Evolutionary conservation across 2,797 vertebrate genomes (phyloP).

Genomic region (Tenualosa ilisha): DNA sequence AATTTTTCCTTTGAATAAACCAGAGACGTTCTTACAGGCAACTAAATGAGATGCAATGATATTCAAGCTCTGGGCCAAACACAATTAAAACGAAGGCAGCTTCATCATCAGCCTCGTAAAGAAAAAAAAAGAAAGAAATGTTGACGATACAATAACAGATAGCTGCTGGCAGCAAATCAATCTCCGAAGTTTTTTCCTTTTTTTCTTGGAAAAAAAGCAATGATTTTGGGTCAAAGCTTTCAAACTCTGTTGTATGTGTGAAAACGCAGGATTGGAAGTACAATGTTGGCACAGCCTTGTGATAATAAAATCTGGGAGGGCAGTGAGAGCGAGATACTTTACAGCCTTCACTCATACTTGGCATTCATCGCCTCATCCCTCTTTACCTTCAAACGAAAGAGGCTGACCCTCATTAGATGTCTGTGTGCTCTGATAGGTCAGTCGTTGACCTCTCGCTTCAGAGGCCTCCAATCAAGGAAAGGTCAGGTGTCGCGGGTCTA

Average conservation of each 20-base stretch:
- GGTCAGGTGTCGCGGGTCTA: not conserved
- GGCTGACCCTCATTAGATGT: not conserved
- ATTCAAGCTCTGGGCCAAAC: slow-evolving; percentile 46
- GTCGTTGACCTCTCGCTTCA: not conserved
- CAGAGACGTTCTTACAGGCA: slow-evolving; percentile 19
- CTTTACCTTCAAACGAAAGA: not conserved
- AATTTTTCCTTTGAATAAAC: slow-evolving; percentile 37
- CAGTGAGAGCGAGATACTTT: not conserved
- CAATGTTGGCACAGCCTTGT: not conserved
- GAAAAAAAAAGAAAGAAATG: slow-evolving; percentile 29
- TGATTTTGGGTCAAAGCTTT: not conserved
- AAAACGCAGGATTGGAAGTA: not conserved
- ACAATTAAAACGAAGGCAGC: slow-evolving; percentile 41
- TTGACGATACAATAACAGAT: slow-evolving; percentile 25
- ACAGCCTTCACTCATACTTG: slow-evolving; percentile 5
- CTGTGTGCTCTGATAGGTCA: slow-evolving; percentile 10
- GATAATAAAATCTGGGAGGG: not conserved
- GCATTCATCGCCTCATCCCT: not conserved
- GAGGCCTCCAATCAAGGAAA: slow-evolving; percentile 6
- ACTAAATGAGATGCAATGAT: slow-evolving; percentile 44
- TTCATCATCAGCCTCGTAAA: slow-evolving; percentile 33
- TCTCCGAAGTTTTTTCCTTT: slow-evolving; percentile 4
- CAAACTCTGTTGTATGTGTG: not conserved
- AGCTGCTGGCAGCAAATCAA: slow-evolving; percentile 30
- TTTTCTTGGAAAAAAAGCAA: not conserved